These are phyloP conservation scores for Myotis daubentonii DNA, from an alignment of 2,797 vertebrate species.

Conservation along the genomic window DNA sequence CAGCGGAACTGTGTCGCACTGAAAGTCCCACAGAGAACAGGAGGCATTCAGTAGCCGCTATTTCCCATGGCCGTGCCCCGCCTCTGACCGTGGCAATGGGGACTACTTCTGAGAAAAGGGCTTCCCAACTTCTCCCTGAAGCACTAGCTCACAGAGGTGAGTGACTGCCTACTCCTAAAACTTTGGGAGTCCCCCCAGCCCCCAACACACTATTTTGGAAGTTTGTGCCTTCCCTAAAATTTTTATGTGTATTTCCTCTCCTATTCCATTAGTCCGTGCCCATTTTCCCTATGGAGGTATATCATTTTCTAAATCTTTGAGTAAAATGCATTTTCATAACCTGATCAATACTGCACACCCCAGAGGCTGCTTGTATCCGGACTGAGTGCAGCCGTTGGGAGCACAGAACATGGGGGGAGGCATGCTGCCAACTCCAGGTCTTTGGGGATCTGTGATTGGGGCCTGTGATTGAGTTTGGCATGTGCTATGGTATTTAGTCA, in stretches of 20 bases:
- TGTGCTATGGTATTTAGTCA: background rate
- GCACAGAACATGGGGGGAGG: background rate
- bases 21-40: conserved; percentile 68
- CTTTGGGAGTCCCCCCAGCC: background rate
- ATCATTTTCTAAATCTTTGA: conserved; percentile 4
- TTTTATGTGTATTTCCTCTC: background rate
- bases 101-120: background rate
- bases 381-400: background rate
- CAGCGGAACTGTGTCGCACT: conserved; percentile 99
- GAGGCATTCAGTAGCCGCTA: background rate
- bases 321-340: background rate
- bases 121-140: background rate
- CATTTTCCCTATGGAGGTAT: background rate
- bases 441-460: background rate
- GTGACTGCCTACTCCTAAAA: background rate
- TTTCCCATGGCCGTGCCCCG: background rate
- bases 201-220: background rate
- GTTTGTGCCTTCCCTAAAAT: background rate
- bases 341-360: background rate
- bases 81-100: background rate
- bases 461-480: background rate
- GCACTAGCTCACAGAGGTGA: background rate
- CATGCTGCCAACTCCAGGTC: background rate
- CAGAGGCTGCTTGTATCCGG: background rate
- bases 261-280: background rate